Evolutionary conservation across 2,888 invertebrate species (phyloP).

Genomic region (Digitonthophagus gazella): DNA sequence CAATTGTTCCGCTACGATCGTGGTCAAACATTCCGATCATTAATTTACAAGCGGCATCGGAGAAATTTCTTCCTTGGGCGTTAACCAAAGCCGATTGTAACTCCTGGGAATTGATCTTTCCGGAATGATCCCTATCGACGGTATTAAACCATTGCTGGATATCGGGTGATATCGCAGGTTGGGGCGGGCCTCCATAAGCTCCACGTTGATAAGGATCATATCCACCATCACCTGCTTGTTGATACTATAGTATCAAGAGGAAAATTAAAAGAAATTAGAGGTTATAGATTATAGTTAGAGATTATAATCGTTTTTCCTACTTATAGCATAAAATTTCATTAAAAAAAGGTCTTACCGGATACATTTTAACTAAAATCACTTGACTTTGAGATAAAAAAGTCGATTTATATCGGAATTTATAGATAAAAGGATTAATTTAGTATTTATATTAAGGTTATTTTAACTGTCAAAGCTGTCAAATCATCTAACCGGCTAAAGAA

Average conservation of each 20-base stretch:
- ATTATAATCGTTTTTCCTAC: too few species aligned
- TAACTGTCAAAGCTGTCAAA: neutral
- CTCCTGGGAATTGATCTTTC: conserved; percentile 74
- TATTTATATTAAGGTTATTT: too few species aligned
- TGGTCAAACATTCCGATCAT: conserved; percentile 93
- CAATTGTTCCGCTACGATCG: conserved; percentile 80
- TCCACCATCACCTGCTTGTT: conserved; percentile 8
- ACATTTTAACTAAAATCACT: neutral
- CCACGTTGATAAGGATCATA: conserved; percentile 14
- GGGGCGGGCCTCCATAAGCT: conserved; percentile 18
- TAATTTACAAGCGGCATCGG: conserved; percentile 77
- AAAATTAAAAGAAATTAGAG: too few species aligned
- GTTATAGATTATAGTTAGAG: too few species aligned
- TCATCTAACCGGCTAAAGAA: neutral
- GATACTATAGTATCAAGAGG: too few species aligned
- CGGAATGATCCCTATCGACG: conserved; percentile 81
- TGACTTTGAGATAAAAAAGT: neutral
- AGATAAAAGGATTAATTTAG: neutral
- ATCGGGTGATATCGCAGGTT: conserved; percentile 62
- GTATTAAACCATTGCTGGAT: conserved; percentile 80
- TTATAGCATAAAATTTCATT: neutral
- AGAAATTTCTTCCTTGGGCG: conserved; percentile 80
- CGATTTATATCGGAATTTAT: neutral
- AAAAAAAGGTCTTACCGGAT: conserved; percentile 11
- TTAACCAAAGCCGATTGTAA: conserved; percentile 79